These are phyloP conservation scores for Campylomormyrus tamandua DNA, from an alignment of 2,113 vertebrate genomes.

Conservation along the genomic window DNA sequence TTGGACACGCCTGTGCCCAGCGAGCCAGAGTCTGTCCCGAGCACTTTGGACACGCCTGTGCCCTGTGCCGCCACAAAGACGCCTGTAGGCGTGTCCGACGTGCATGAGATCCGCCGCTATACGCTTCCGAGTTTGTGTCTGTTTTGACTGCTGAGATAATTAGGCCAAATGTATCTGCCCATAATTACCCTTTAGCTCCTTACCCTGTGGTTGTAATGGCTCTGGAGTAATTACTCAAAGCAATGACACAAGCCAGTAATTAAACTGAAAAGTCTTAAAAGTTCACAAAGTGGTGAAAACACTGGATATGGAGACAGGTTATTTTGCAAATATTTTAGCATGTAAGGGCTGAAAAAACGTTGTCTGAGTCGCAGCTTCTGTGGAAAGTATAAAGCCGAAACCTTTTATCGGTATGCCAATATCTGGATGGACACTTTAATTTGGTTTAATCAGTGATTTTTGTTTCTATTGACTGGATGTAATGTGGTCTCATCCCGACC, in stretches of 20 bases:
- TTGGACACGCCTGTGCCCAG: background rate
- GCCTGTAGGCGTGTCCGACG: background rate
- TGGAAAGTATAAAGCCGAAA: background rate
- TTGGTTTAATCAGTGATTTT: background rate
- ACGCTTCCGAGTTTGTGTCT: background rate
- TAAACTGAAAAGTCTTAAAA: background rate
- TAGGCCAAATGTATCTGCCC: slow-evolving; percentile 1
- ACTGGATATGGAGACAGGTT: background rate
- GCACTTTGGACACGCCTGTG: background rate
- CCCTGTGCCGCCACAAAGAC: background rate
- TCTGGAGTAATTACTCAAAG: background rate
- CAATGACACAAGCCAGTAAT: background rate
- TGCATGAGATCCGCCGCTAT: background rate
- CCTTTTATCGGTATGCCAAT: background rate
- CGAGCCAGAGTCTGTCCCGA: background rate
- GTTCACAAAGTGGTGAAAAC: background rate
- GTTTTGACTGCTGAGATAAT: background rate
- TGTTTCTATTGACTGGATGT: background rate
- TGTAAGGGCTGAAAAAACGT: background rate
- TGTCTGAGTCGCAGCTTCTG: background rate
- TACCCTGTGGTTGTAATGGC: background rate
- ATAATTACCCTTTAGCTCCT: background rate
- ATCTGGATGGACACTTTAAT: background rate
- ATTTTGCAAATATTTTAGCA: background rate
- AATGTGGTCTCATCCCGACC: background rate